phyloP scores from a whole-genome alignment of 30 jellyfish, hydroid and myxozoan species.

The Hydra vulgaris region DNA sequence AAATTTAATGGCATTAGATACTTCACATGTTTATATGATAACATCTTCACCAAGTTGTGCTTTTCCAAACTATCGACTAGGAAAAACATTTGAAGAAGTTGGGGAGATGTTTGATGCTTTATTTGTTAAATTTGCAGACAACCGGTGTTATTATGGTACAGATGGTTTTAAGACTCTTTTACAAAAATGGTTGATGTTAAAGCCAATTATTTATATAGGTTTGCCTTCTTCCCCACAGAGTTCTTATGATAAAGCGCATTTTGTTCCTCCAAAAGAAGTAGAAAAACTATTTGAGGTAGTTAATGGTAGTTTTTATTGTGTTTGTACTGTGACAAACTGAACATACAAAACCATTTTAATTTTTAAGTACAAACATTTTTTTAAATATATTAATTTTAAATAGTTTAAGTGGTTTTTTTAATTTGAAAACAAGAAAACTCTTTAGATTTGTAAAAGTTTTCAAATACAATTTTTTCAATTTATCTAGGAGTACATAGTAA shows the following conservation, averaged over 20 bases:
- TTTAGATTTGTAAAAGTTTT: too few relatives aligned
- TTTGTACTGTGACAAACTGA: too few relatives aligned
- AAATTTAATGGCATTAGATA: constrained; percentile 5
- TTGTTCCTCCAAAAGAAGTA: not conserved
- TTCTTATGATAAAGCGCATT: not conserved
- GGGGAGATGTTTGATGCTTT: constrained; percentile 5
- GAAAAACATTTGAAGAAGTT: not conserved
- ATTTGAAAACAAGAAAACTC: too few relatives aligned
- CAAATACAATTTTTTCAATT: too few relatives aligned
- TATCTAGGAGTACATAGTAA: not conserved
- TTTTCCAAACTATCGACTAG: not conserved
- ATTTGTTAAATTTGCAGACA: constrained; percentile 10
- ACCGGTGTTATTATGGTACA: not conserved
- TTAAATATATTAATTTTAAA: too few relatives aligned
- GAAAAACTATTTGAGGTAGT: not conserved
- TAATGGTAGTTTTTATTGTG: too few relatives aligned
- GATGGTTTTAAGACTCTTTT: not conserved
- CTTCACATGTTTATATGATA: not conserved
- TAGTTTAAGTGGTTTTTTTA: too few relatives aligned
- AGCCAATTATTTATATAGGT: not conserved
- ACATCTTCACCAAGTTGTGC: constrained; percentile 17
- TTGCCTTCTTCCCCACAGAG: not conserved
- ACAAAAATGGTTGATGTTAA: not conserved
- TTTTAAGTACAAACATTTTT: too few relatives aligned
- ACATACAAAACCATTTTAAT: too few relatives aligned